Evolutionary conservation across 1,140 invertebrate genomes (phyloP), one percentile per base, ranked within the genome.

Genomic region (Cotesia glomerata): DNA sequence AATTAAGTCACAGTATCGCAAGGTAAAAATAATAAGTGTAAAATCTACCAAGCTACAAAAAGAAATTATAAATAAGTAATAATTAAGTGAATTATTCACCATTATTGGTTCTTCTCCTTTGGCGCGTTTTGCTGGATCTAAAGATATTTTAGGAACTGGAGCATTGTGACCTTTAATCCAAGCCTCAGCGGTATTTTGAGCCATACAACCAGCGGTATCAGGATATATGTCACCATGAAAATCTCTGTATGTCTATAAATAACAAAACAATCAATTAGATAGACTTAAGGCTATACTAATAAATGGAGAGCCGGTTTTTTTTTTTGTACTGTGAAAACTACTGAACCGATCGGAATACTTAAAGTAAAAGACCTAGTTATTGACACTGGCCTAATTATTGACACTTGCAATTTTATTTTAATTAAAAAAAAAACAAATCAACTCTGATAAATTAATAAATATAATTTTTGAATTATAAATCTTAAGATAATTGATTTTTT

Each of bases 141-240:
- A 86, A 49, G 91, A 94, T 78, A 96, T 94, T 87, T 92, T 95
- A 71, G 91, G 90, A 45, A 95, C 89, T 5, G 91, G 86, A 64
- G 89, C 87, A 83, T 95, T 92, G 72, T 89, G 88, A 36, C 93
- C 92, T 76, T 90, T 89, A 11, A 95, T 87, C 96, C 95, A 97
- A 76, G 94, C 91, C 56, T 90, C 86, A 16, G 93, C 91, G 56
- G 90, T 91, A 74, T 96, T 88, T 69, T 93, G 91, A 0, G 95
- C 93, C 72, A 93, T 89, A 45, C 90, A 91, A 34, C 94, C 94
- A 51, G 88, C 84, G 8, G 96, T 98, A 52, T 97, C 95, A 0
- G 96, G 96, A 87, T 95, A 98, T 64, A 98, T 86, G 84, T 98
- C 96, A 5, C 92, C 91, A 87, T 98, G 96, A 83, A 96, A 98